Percentiles rank a stretch among this genome's conserved stretches.
These are phyloP conservation scores for Phallusia fumigata DNA, from an alignment of 23 tunicate genomes.

Conservation along the genomic window DNA sequence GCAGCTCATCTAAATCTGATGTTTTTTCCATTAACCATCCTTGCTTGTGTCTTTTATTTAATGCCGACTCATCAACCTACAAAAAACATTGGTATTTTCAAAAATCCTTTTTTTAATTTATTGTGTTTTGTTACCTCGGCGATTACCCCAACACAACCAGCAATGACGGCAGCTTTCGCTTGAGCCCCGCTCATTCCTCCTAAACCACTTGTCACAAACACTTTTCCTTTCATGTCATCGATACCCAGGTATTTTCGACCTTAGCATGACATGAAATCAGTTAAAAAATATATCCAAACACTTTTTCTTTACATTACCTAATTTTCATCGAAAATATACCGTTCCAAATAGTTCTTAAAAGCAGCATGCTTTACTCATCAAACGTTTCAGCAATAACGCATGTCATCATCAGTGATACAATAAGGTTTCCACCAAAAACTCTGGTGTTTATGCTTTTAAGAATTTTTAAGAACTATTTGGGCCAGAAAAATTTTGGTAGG, in stretches of 20 bases:
- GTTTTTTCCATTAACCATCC: constrained; percentile 91
- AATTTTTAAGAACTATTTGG: too few species aligned
- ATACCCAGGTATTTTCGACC: constrained; percentile 73
- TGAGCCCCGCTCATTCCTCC: constrained; percentile 99
- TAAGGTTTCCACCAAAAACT: too few species aligned
- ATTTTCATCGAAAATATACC: too few species aligned
- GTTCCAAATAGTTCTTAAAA: too few species aligned
- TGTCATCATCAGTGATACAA: too few species aligned
- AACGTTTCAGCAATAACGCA: too few species aligned
- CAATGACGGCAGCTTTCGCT: constrained; percentile 92
- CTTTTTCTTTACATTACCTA: too few species aligned
- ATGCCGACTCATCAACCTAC: constrained; percentile 74
- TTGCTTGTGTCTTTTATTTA: constrained; percentile 80
- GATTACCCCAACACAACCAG: constrained; percentile 92
- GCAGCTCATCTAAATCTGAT: constrained; percentile 54
- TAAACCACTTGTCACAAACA: constrained; percentile 88
- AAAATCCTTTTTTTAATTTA: not conserved
- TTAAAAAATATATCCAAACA: too few species aligned
- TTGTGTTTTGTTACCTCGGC: constrained; percentile 61
- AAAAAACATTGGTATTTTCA: not conserved
- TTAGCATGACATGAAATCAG: not conserved
- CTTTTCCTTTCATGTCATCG: constrained; percentile 65
- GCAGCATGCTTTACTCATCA: too few species aligned
- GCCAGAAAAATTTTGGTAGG: too few species aligned
- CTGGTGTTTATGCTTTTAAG: too few species aligned